These are phyloP conservation scores for Apus apus DNA, from an alignment of 2,113 vertebrate genomes.

Conservation along the genomic window DNA sequence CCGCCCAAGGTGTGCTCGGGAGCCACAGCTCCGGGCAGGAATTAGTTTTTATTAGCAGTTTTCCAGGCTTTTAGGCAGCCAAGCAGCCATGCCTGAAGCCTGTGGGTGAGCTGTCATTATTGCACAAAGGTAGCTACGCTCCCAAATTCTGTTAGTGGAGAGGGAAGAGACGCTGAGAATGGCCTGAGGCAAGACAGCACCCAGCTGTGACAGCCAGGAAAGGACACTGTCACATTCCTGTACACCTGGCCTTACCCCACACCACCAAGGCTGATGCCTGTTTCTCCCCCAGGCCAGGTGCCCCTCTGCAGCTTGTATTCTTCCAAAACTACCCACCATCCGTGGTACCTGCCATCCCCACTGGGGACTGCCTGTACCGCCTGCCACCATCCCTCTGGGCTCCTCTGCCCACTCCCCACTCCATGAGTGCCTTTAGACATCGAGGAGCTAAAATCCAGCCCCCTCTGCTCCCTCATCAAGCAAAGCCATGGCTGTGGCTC, in stretches of 20 bases:
- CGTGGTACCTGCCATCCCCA: accelerated
- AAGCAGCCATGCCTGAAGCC: conserved; percentile 42
- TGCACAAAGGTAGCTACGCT: conserved; percentile 20
- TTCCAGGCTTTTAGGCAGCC: conserved; percentile 57
- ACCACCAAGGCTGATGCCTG: not conserved
- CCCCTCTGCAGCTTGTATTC: accelerated
- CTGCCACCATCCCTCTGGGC: accelerated
- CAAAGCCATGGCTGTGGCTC: not conserved
- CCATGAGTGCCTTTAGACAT: accelerated
- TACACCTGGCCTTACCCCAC: not conserved
- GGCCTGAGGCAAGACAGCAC: not conserved
- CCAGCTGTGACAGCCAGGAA: not conserved
- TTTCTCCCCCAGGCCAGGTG: not conserved
- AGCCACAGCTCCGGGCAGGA: accelerated
- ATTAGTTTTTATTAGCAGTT: conserved; percentile 46
- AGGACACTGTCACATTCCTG: not conserved
- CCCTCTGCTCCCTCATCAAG: accelerated
- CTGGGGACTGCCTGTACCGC: not conserved
- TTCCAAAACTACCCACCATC: not conserved
- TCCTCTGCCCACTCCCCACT: not conserved
- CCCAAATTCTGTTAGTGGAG: conserved; percentile 43
- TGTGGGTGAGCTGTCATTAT: conserved; percentile 19
- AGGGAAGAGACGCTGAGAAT: not conserved
- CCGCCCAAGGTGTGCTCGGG: not conserved
- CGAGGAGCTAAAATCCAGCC: not conserved